Evolutionary conservation across 2,113 vertebrate genomes (phyloP), one percentile per base, ranked within the genome.

Genomic region (Limnothrissa miodon): DNA sequence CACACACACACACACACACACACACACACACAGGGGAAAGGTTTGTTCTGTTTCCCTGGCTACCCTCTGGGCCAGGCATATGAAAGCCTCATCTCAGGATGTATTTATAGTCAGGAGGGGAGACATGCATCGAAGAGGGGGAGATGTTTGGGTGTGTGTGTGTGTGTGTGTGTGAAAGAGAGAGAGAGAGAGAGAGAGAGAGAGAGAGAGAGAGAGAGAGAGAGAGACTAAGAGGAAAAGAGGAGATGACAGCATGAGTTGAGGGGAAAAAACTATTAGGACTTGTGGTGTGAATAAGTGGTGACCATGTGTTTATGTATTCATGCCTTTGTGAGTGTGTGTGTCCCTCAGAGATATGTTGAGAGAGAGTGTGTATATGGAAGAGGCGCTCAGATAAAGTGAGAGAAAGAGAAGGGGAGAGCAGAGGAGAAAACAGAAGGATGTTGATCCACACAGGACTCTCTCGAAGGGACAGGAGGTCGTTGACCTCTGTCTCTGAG

Each of bases 1-100:
- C 59, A 66, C 56, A 25, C 56, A 59, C 56, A 59, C 56, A 59
- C 56, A 25, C 23, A 59, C 56, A 59, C 56, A n/a, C 56, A 59
- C 4, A 23, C 56, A 59, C 56, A 59, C 17, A 59, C 48, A 45
- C 56, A 78, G 39, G 82, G 45, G 78, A 39, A 45, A n/a, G 59
- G 39, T 86, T 82, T 82, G 51, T 86, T 84, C 66, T 56, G 84
- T 85, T 82, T 42, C 78, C 39, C 42, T 45, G 62, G 80, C 80
- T 81, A 79, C 70, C 51, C 29, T 13, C 66, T 74, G 9, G 11
- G 11, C 66, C 66, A 74, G 66, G 66, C 66, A 33, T 36, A 74
- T 74, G 33, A 74, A 74, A 36, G 10, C 66, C 66, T 74, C 11
- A 36, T 4, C 66, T 74, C 66, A 15, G 33, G 29, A 74, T 74